Evolutionary conservation across 2,797 vertebrate genomes (phyloP).

Genomic region (Hemitrygon akajei): DNA sequence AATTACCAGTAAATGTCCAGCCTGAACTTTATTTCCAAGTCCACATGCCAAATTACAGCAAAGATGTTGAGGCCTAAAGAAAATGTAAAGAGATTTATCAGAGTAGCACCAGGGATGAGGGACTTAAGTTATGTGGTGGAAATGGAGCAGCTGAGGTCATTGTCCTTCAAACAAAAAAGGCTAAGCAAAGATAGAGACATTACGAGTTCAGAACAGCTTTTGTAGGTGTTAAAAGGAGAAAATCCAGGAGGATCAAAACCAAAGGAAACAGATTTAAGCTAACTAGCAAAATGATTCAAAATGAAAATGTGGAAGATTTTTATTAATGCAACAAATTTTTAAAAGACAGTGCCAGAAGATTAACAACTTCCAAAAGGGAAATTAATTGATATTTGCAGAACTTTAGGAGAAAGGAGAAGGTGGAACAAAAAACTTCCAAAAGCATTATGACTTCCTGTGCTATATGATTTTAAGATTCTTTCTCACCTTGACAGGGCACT

Average conservation of each 20-base stretch:
- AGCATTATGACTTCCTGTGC: neutral
- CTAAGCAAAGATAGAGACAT: neutral
- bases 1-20: neutral
- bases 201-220: neutral
- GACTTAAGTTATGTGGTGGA: neutral
- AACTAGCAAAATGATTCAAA: neutral
- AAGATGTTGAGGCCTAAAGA: neutral
- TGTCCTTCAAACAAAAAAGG: neutral
- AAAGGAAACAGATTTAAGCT: neutral
- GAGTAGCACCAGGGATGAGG: neutral
- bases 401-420: too few species aligned
- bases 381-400: neutral
- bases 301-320: neutral
- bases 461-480: neutral
- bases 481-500: neutral
- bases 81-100: neutral
- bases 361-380: neutral
- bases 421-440: neutral
- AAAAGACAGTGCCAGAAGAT: neutral
- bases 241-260: neutral
- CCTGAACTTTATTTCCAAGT: neutral
- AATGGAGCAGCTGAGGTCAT: neutral
- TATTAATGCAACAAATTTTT: neutral
- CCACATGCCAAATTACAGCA: neutral
- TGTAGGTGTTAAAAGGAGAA: neutral